A percentile compares a stretch with the other conserved stretches of the same genome.
Evolutionary conservation across 1,140 invertebrate species (phyloP).

Genomic region (Zaprionus camerounensis): DNA sequence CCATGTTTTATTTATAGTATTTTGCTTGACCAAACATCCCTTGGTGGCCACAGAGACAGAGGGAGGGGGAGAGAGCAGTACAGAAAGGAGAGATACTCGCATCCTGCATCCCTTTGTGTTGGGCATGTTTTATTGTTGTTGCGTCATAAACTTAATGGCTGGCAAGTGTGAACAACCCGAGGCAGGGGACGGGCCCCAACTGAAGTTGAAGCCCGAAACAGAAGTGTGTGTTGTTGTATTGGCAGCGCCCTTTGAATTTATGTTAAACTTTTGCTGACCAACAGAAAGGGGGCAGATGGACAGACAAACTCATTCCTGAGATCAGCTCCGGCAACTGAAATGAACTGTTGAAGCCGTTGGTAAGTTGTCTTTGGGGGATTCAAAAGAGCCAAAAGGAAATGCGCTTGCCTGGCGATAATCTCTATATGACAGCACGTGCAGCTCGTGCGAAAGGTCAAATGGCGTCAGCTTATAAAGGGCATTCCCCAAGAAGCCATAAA

Average conservation of each 20-base stretch:
- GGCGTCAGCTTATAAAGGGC: slow-evolving; percentile 35
- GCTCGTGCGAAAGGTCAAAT: slow-evolving; percentile 11
- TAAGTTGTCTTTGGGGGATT: slow-evolving; percentile 69
- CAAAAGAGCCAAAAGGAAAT: slow-evolving; percentile 44
- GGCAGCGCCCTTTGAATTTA: slow-evolving; percentile 66
- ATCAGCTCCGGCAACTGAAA: slow-evolving; percentile 15
- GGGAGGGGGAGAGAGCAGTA: too few relatives aligned
- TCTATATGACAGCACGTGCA: slow-evolving; percentile 56
- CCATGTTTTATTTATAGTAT: slow-evolving; percentile 81
- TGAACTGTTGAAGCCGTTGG: slow-evolving; percentile 53
- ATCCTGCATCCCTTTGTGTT: slow-evolving; percentile 66
- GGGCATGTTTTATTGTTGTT: slow-evolving; percentile 76
- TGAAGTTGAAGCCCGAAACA: not conserved
- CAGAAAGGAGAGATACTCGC: slow-evolving; percentile 20
- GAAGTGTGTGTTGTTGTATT: slow-evolving; percentile 13
- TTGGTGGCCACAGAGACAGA: slow-evolving; percentile 58
- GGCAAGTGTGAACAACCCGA: slow-evolving; percentile 74
- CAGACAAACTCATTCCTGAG: not conserved
- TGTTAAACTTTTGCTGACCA: slow-evolving; percentile 77
- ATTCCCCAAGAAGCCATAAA: slow-evolving; percentile 19
- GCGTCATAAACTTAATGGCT: slow-evolving; percentile 81
- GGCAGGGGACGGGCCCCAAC: slow-evolving; percentile 8
- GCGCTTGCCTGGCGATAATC: slow-evolving; percentile 60
- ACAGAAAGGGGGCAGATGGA: slow-evolving; percentile 28
- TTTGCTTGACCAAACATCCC: slow-evolving; percentile 69